phyloP scores from a whole-genome alignment of 2,797 vertebrate species.

The Eupleurogrammus muticus region DNA sequence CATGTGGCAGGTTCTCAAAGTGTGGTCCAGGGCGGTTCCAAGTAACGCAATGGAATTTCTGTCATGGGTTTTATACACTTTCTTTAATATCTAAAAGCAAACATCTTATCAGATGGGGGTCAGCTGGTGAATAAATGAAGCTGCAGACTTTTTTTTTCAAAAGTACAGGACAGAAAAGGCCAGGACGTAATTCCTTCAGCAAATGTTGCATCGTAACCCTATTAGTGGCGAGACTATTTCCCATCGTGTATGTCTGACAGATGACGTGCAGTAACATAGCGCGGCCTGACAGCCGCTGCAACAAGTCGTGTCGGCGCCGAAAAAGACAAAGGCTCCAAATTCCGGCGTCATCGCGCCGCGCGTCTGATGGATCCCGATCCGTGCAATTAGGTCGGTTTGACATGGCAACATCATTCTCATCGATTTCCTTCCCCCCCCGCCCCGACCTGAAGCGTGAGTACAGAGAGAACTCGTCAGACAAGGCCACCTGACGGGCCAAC shows the following conservation, averaged over 20 bases:
- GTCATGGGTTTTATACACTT: no score
- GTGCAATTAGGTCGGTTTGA: constrained; percentile 39
- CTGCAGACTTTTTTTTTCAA: not conserved
- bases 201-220: not conserved
- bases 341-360: constrained; percentile 4
- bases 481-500: constrained; percentile 55
- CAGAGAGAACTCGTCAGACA: constrained; percentile 39
- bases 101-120: no score
- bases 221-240: constrained; percentile 11
- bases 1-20: not conserved
- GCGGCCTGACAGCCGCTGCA: constrained; percentile 48
- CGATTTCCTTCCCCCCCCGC: constrained; percentile 10
- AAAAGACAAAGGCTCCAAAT: constrained; percentile 23
- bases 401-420: not conserved
- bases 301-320: constrained; percentile 43
- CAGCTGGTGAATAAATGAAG: not conserved
- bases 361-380: not conserved
- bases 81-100: no score
- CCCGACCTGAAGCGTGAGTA: constrained; percentile 18
- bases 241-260: constrained; percentile 37
- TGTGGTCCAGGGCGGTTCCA: no score
- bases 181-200: not conserved
- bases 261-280: constrained; percentile 36
- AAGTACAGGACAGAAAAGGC: not conserved
- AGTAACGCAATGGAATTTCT: no score